A percentile compares a stretch with the other conserved stretches of the same genome.
Conservation (phyloP, 1,140 invertebrate genomes). For the Drosophila erecta region DNA sequence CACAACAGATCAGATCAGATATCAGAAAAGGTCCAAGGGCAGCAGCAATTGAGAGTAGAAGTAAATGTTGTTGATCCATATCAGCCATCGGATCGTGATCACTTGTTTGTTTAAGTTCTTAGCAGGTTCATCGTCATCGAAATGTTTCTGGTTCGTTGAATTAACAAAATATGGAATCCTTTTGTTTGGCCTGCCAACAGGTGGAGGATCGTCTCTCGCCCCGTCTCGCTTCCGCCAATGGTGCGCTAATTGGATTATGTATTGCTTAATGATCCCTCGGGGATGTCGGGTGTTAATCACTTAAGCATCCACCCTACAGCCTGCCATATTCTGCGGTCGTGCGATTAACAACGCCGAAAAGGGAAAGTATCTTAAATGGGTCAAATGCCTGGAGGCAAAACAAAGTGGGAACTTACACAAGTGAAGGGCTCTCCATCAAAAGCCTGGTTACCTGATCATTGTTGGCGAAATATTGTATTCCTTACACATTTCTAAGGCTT, state of each 20-base stretch:
- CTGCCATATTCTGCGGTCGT: conserved; percentile 53
- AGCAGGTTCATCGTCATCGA: conserved; percentile 66
- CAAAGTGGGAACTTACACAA: not conserved
- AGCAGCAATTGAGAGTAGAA: conserved; percentile 72
- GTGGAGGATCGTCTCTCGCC: conserved; percentile 50
- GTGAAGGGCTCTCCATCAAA: not conserved
- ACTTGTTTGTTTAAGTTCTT: conserved; percentile 79
- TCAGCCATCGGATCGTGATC: conserved; percentile 56
- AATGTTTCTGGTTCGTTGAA: conserved; percentile 76
- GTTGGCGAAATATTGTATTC: not conserved
- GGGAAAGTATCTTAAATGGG: conserved; percentile 56
- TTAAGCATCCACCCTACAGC: conserved; percentile 24
- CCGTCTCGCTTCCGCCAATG: not conserved
- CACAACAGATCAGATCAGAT: conserved; percentile 57
- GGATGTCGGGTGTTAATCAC: conserved; percentile 63
- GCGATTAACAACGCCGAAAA: conserved; percentile 44
- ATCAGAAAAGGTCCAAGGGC: conserved; percentile 60
- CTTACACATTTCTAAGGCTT: no score
- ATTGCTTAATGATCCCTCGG: conserved; percentile 73
- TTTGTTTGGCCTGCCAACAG: conserved; percentile 58
- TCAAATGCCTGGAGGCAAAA: conserved; percentile 2
- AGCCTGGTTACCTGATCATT: not conserved
- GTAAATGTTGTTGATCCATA: conserved; percentile 69
- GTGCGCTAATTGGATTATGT: conserved; percentile 77
- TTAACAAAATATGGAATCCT: conserved; percentile 73